Evolutionary conservation across 2,888 invertebrate genomes (phyloP), one percentile per base, ranked within the genome.

Genomic region (Drosophila formosana): DNA sequence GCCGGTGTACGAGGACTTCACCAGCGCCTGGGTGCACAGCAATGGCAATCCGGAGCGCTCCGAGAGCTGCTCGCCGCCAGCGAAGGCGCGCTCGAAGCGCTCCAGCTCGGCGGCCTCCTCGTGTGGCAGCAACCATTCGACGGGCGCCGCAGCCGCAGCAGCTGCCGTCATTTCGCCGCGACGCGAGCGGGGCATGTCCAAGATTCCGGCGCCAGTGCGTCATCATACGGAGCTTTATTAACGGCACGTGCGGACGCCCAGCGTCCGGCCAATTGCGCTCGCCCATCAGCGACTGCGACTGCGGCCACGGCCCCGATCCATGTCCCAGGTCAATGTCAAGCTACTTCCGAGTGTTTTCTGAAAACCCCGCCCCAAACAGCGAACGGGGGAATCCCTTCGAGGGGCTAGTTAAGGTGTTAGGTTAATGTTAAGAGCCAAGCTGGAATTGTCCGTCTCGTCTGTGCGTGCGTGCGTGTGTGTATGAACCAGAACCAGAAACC

Each of bases 1-100:
- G 1, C 78, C 89, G 2, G 94, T 95, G 55, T 95, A 94, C 52
- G 94, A 95, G 74, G 95, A 95, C 76, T 95, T 89, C 49, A 95
- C 95, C 6, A 94, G 95, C 28, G 95, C 95, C 9, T 95, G 95
- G 95, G 95, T 95, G 32, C 95, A 95, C 92, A 95, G 95, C 75
- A 95, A 95, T 90, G 95, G 95, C 0, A 95, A 95, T 74, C 91
- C 95, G 52, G 95, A 94, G 75, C 92, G 94, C 56, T 94, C 94
- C 13, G 94, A 93, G 45, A 94, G 94, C 67, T 94, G 91, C 67
- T 92, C 91, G 0, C 90, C 92, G 23, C 91, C 92, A 18, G 90
- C 91, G 1, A 92, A 92, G 75, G 86, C 83, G 1, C 86, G 82
- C 1, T 91, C 91, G 13, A 92, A 92, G 72, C 90, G 92, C 32